Base-by-base conservation (phyloP, 1,140 invertebrate genomes). In the Drosophila ananassae region DNA sequence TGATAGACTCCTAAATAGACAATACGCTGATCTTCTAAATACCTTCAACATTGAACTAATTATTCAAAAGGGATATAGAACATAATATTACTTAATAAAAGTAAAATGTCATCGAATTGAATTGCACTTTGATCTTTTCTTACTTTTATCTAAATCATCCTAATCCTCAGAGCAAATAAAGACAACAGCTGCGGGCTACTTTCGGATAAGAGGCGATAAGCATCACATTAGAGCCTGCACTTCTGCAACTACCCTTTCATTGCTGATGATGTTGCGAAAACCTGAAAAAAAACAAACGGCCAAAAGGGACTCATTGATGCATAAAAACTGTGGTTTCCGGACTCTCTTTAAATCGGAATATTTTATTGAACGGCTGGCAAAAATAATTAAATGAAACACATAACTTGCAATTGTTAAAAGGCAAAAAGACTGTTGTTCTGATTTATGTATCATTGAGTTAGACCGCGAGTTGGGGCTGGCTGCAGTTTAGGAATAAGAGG, bases 131-230 rank as follows among this genome's bases (percentile, higher is more conserved):
- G 17, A 52, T 67, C 34, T 53, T 6, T 7, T 3, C 4, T 9
- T 4, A 2, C 21, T 8, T 12, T 10, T 25, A 2, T 2, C 1
- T 8, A 7, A 2, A 47, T 4, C 17, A 9, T 8, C 6, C 21
- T 24, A 47, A 47, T 10, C 30, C 22, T 54, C 9, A 25, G 12
- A 6, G 24, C n/a, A 47, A 10, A 50, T 50, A 50, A 22, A 34
- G 1, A 0, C 30, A 58, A 48, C 54, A 58, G 54, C 30, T 64
- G 61, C 46, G 41, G 10, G 1, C 4, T 9, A 59, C 8, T 48
- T 64, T 24, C 9, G 22, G 10, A 51, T 66, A 51, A 41, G 0
- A 41, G 3, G 6, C 24, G 61, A 68, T 68, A 68, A 24, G 39
- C 28, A 67, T 55, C 32, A 17, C 9, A 37, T 8, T 7, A 34